Percentiles rank a stretch among this genome's conserved stretches.
Conservation (phyloP, 1,140 invertebrate species). For the Nilaparvata lugens region DNA sequence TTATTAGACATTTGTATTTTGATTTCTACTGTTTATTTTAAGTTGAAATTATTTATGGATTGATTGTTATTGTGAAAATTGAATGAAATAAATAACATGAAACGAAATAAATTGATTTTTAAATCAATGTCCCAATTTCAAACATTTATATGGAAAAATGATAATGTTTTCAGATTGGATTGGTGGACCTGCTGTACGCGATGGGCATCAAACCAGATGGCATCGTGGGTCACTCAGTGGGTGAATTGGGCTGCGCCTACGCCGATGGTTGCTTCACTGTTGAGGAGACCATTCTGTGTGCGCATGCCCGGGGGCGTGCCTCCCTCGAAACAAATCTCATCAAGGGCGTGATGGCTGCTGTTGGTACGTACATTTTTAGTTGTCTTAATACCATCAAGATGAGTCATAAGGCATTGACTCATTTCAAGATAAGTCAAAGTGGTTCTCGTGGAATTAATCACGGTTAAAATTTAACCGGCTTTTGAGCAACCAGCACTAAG, state of each 20-base stretch:
- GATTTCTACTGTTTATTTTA: too few species aligned
- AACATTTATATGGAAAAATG: background rate
- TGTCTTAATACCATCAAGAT: too few species aligned
- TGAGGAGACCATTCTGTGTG: constrained; percentile 52
- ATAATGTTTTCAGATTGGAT: constrained; percentile 45
- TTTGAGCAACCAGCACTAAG: too few species aligned
- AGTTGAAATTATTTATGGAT: too few species aligned
- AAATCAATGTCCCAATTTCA: too few species aligned
- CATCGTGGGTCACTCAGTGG: constrained; percentile 60
- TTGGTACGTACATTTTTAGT: constrained; percentile 32
- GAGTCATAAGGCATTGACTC: background rate
- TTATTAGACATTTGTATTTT: too few species aligned
- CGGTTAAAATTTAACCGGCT: too few species aligned
- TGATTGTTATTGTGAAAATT: too few species aligned
- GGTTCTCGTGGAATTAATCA: too few species aligned
- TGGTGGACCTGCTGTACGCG: constrained; percentile 56
- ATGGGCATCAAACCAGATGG: constrained; percentile 52
- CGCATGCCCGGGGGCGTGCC: constrained; percentile 51
- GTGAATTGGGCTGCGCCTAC: constrained; percentile 58
- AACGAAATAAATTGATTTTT: too few species aligned
- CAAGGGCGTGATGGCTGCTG: constrained; percentile 47
- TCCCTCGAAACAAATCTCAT: constrained; percentile 45
- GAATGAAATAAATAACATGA: too few species aligned
- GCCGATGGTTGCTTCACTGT: constrained; percentile 57
- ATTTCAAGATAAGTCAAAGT: background rate